Conservation (phyloP, 2,888 invertebrate species). For the Amblyjoppa proteus region DNA sequence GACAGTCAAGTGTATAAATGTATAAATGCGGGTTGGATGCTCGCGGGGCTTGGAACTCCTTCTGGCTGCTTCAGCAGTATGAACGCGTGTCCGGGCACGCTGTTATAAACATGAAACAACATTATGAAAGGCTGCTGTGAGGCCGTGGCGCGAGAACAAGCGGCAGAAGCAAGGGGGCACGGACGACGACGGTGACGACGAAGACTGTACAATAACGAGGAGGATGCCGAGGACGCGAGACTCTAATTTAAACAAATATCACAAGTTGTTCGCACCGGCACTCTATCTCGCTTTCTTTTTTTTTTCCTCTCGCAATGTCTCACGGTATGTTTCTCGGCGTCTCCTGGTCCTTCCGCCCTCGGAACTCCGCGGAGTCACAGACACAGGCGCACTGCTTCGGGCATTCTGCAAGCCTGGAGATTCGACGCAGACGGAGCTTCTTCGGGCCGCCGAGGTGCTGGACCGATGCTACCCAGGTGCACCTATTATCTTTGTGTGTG, state of each 20-base stretch:
- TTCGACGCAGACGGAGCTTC: constrained; percentile 27
- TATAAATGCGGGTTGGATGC: constrained; percentile 63
- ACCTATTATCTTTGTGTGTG: constrained; percentile 37
- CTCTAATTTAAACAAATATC: constrained; percentile 74
- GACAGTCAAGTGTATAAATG: constrained; percentile 69
- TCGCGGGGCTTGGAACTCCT: constrained; percentile 40
- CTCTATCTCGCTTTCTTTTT: constrained; percentile 31
- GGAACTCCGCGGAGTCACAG: constrained; percentile 4
- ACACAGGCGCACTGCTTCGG: background rate
- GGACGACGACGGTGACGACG: constrained; percentile 35
- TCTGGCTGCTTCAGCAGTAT: constrained; percentile 40
- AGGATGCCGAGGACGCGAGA: constrained; percentile 57
- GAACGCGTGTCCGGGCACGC: constrained; percentile 70
- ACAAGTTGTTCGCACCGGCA: constrained; percentile 70
- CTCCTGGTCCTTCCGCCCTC: constrained; percentile 32
- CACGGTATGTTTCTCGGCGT: constrained; percentile 28
- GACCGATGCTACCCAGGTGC: constrained; percentile 25
- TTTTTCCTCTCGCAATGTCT: constrained; percentile 40
- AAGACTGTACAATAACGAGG: constrained; percentile 44
- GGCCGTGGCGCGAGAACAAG: constrained; percentile 46
- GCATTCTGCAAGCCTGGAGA: background rate
- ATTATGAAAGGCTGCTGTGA: constrained; percentile 71
- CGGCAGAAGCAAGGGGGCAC: constrained; percentile 39
- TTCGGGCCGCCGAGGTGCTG: constrained; percentile 31
- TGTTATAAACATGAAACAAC: constrained; percentile 74